Percentiles rank a stretch among this genome's conserved stretches.
Conservation (phyloP, 2,113 vertebrate species). For the Tyrannus savana region DNA sequence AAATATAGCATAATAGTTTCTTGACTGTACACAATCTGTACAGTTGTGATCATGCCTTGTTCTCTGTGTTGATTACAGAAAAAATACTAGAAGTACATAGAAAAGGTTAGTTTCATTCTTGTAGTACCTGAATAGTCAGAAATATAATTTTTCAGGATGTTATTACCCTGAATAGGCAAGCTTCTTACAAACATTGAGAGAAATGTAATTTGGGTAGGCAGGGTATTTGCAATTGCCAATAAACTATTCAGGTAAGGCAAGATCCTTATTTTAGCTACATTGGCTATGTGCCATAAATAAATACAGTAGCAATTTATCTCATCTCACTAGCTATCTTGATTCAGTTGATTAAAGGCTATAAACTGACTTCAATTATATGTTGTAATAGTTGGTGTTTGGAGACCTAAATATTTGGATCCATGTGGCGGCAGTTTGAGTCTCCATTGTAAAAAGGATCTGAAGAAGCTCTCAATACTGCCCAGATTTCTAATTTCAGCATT, state of each 20-base stretch:
- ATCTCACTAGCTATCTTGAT: background rate
- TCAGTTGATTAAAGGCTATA: slow-evolving; percentile 27
- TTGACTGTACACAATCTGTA: background rate
- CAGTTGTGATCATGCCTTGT: background rate
- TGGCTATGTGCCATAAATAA: slow-evolving; percentile 9
- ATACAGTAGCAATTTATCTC: slow-evolving; percentile 23
- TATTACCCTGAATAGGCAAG: background rate
- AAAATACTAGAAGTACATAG: background rate
- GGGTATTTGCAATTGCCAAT: background rate
- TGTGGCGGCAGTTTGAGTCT: slow-evolving; percentile 35
- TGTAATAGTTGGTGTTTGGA: slow-evolving; percentile 53
- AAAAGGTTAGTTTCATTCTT: background rate
- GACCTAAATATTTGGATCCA: slow-evolving; percentile 50
- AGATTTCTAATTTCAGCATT: background rate
- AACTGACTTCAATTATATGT: slow-evolving; percentile 38
- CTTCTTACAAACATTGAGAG: background rate
- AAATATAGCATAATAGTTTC: background rate
- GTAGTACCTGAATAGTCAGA: background rate
- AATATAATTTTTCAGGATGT: background rate
- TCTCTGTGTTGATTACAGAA: background rate
- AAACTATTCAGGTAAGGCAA: slow-evolving; percentile 16
- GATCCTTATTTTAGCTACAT: slow-evolving; percentile 6
- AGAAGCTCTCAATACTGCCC: background rate
- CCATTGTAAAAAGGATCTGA: background rate
- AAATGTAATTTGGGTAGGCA: background rate